Conservation (phyloP, 2,888 invertebrate genomes). For the Torymus auratus region DNA sequence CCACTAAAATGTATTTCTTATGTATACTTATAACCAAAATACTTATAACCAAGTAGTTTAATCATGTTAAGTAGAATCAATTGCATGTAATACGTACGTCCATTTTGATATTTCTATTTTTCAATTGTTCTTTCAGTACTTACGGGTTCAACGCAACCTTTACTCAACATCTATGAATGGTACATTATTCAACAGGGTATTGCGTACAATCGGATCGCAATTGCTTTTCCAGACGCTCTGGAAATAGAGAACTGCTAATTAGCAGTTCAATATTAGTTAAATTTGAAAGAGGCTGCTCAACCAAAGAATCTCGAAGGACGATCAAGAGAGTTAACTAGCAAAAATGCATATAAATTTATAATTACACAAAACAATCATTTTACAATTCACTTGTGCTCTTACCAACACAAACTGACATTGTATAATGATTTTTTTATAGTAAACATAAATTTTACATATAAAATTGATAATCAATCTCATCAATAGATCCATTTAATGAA, state of each 20-base stretch:
- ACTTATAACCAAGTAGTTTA: conserved; percentile 64
- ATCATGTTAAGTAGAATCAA: conserved; percentile 74
- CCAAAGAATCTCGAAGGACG: conserved; percentile 41
- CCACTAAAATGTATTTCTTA: conserved; percentile 61
- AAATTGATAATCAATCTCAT: conserved; percentile 10
- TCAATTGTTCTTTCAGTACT: conserved; percentile 71
- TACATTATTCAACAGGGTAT: conserved; percentile 76
- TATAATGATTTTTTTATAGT: not conserved
- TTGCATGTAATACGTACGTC: conserved; percentile 76
- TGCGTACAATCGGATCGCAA: conserved; percentile 75
- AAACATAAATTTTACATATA: conserved; percentile 13
- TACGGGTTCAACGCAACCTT: conserved; percentile 74
- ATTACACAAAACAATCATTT: conserved; percentile 27
- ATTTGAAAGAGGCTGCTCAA: conserved; percentile 40
- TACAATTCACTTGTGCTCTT: not conserved
- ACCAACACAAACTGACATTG: conserved; percentile 1
- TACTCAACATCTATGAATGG: conserved; percentile 75
- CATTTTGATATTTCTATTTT: conserved; percentile 64
- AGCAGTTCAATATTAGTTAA: conserved; percentile 58
- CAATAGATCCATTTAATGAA: conserved; percentile 26
- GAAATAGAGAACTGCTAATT: conserved; percentile 72
- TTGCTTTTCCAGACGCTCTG: conserved; percentile 77
- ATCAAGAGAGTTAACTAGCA: conserved; percentile 30
- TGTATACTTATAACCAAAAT: conserved; percentile 65
- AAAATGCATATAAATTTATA: conserved; percentile 33